Evolutionary conservation across 2,888 invertebrate genomes (phyloP).

Genomic region (Gibbula magus): DNA sequence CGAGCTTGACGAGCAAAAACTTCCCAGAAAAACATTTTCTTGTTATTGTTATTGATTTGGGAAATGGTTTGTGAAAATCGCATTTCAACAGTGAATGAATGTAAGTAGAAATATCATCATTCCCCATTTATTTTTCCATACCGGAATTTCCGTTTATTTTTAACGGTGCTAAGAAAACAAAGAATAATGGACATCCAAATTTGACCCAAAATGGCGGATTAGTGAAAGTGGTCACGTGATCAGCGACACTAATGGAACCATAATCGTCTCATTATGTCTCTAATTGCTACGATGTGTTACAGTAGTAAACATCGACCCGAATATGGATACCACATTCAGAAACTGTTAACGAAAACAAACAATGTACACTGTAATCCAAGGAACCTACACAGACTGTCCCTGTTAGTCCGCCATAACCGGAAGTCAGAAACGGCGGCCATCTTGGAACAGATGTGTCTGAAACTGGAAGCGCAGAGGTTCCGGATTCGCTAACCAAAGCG

Average conservation of each 20-base stretch:
- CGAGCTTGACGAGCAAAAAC: too few relatives aligned
- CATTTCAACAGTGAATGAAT: too few relatives aligned
- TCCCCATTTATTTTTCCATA: too few relatives aligned
- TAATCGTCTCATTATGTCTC: background rate
- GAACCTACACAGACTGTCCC: background rate
- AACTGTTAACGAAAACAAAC: conserved; percentile 3
- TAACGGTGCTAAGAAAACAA: background rate
- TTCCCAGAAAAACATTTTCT: too few relatives aligned
- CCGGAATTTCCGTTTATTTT: background rate
- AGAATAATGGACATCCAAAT: background rate
- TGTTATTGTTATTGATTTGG: too few relatives aligned
- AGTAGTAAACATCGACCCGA: background rate
- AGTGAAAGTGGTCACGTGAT: background rate
- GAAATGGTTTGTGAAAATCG: too few relatives aligned
- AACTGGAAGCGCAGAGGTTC: background rate
- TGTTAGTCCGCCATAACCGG: conserved; percentile 16
- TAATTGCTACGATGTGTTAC: background rate
- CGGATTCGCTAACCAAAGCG: background rate
- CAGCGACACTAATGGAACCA: background rate
- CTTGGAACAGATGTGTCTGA: conserved; percentile 18
- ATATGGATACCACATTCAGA: conserved; percentile 7
- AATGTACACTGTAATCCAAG: background rate
- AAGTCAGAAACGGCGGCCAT: conserved; percentile 10
- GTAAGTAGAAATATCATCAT: too few relatives aligned
- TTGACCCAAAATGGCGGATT: background rate